phyloP scores from a whole-genome alignment of 2,888 invertebrate genomes.

The Drosophila barbarae region DNA sequence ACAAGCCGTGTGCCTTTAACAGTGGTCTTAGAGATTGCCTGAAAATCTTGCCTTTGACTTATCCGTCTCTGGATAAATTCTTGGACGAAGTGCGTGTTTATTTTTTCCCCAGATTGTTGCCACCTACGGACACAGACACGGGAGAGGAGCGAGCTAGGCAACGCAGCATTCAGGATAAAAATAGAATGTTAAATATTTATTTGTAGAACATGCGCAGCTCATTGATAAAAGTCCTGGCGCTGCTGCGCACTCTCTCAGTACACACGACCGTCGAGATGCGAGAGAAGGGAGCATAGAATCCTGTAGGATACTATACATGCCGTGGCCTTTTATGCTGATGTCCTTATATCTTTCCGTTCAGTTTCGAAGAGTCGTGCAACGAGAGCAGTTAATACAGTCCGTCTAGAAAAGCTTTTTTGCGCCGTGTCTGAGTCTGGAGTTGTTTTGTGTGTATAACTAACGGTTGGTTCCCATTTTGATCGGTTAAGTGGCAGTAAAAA shows the following conservation, averaged over 20 bases:
- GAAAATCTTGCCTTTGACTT: not conserved
- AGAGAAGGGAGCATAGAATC: slow-evolving; percentile 56
- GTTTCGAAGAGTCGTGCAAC: slow-evolving; percentile 71
- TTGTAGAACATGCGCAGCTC: slow-evolving; percentile 70
- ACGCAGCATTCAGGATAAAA: slow-evolving; percentile 44
- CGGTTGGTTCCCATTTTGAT: slow-evolving; percentile 55
- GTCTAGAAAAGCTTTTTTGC: slow-evolving; percentile 14
- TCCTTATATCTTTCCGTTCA: slow-evolving; percentile 57
- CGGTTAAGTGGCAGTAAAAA: slow-evolving; percentile 5
- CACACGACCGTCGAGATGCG: slow-evolving; percentile 3
- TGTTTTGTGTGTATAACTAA: slow-evolving; percentile 68
- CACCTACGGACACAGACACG: slow-evolving; percentile 5
- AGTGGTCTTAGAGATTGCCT: not conserved
- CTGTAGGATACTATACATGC: slow-evolving; percentile 60
- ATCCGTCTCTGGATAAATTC: not conserved
- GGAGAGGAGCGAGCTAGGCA: slow-evolving; percentile 3
- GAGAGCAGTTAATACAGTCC: slow-evolving; percentile 67
- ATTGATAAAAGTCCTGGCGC: slow-evolving; percentile 49
- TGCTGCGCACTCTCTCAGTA: slow-evolving; percentile 47
- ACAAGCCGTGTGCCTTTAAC: not conserved
- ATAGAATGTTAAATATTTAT: slow-evolving; percentile 56
- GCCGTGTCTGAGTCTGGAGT: slow-evolving; percentile 42
- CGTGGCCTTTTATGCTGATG: slow-evolving; percentile 61
- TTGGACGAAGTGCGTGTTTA: not conserved
- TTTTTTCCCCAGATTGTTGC: slow-evolving; percentile 8